Percentiles rank a stretch among this genome's conserved stretches.
Evolutionary conservation across 2,113 vertebrate species (phyloP).

Genomic region (Equus przewalskii): DNA sequence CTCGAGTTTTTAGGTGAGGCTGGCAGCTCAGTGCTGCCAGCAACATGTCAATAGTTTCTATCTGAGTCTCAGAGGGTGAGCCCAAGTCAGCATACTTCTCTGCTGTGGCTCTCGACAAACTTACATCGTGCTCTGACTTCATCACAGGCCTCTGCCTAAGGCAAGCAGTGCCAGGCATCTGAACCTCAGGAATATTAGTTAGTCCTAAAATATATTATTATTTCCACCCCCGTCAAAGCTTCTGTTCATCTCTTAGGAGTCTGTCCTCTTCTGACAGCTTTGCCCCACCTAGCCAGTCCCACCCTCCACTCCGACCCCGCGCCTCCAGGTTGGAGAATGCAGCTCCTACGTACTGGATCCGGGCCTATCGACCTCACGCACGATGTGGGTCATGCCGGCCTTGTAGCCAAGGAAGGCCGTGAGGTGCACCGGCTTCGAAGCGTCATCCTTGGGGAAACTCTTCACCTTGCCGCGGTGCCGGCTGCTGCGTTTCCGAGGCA

Average conservation of each 20-base stretch:
- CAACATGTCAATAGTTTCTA: not conserved
- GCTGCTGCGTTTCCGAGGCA: constrained; percentile 96
- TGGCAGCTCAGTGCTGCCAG: not conserved
- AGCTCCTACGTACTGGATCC: constrained; percentile 94
- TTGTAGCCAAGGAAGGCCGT: constrained; percentile 99
- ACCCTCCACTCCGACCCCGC: not conserved
- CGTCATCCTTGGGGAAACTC: constrained; percentile 98
- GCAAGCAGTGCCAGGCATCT: not conserved
- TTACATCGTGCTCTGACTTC: rapidly evolving
- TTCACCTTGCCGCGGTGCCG: constrained; percentile 98
- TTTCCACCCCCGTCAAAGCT: rapidly evolving
- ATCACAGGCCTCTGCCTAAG: not conserved
- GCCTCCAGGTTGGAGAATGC: rapidly evolving
- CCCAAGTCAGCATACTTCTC: not conserved
- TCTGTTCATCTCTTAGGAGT: not conserved
- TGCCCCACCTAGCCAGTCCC: not conserved
- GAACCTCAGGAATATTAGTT: not conserved
- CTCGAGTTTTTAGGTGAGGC: not conserved
- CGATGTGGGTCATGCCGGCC: constrained; percentile 99
- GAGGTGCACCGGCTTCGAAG: constrained; percentile 96
- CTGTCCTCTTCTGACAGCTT: not conserved
- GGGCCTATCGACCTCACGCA: constrained; percentile 97
- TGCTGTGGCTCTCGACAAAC: not conserved
- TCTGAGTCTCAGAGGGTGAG: rapidly evolving
- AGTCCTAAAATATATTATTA: not conserved